Conservation (phyloP, 2,888 invertebrate genomes). For the Nymphalis urticae region DNA sequence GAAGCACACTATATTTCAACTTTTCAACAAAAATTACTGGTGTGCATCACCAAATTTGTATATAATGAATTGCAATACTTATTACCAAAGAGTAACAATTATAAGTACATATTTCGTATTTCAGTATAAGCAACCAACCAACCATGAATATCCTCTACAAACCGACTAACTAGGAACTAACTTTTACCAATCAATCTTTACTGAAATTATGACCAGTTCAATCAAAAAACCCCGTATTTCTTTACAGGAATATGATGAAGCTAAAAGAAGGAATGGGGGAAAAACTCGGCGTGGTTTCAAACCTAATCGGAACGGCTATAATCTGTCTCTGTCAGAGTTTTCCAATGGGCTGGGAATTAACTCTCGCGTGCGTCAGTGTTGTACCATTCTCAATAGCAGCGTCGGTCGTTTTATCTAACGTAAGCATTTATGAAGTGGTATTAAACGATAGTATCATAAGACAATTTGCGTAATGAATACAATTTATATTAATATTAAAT, state of each 20-base stretch:
- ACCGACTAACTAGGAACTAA: no score
- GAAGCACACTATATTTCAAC: no score
- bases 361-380: conserved; percentile 88
- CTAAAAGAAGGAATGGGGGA: conserved; percentile 92
- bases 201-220: not conserved
- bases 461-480: not conserved
- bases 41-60: no score
- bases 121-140: no score
- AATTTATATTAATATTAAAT: not conserved
- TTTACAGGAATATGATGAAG: conserved; percentile 86
- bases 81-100: no score
- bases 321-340: conserved; percentile 87
- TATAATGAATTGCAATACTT: no score
- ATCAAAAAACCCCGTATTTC: conserved; percentile 5
- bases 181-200: not conserved
- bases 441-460: not conserved
- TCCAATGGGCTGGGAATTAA: conserved; percentile 91
- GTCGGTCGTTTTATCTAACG: conserved; percentile 88
- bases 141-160: no score
- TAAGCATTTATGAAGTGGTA: conserved; percentile 49
- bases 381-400: conserved; percentile 89
- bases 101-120: no score
- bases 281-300: conserved; percentile 88
- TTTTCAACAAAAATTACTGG: no score
- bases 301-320: conserved; percentile 86